Conservation (phyloP, 2,797 vertebrate genomes). For the Jordanella pulchra region DNA sequence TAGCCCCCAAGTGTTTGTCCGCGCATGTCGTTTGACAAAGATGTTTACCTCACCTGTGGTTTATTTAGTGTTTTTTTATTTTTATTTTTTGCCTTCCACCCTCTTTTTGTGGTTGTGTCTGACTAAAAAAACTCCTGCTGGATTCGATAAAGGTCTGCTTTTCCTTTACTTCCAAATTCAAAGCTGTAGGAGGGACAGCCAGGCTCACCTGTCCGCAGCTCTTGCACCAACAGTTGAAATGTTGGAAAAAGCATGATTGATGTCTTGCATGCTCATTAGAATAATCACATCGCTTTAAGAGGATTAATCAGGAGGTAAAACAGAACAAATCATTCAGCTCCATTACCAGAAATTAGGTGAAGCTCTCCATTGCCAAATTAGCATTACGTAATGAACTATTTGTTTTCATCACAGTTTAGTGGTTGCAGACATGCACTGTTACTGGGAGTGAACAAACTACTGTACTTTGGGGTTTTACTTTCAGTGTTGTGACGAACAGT, state of each 20-base stretch:
- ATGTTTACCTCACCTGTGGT: conserved; percentile 67
- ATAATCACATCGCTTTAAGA: conserved; percentile 64
- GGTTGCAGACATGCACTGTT: conserved; percentile 19
- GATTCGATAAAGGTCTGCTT: not conserved
- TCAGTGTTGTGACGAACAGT: not conserved
- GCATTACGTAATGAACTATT: conserved; percentile 68
- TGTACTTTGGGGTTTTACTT: not conserved
- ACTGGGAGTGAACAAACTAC: not conserved
- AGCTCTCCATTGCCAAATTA: conserved; percentile 64
- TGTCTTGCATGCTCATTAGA: conserved; percentile 41
- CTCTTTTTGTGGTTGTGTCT: conserved; percentile 25
- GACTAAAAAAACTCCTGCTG: conserved; percentile 35
- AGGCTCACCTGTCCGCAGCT: conserved; percentile 5
- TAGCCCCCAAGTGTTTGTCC: conserved; percentile 52
- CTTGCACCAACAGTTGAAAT: conserved; percentile 1
- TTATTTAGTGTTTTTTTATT: conserved; percentile 43
- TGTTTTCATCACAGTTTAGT: conserved; percentile 58
- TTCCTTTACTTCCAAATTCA: not conserved
- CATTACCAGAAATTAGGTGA: conserved; percentile 68
- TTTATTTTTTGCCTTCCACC: conserved; percentile 40
- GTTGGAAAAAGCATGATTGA: not conserved
- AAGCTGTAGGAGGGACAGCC: not conserved
- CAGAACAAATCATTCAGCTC: conserved; percentile 65
- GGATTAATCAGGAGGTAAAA: conserved; percentile 62
- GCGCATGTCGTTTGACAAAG: conserved; percentile 58